A percentile compares a stretch with the other conserved stretches of the same genome.
Evolutionary conservation across 2,888 invertebrate genomes (phyloP).

Genomic region (Drosophila prostipennis): DNA sequence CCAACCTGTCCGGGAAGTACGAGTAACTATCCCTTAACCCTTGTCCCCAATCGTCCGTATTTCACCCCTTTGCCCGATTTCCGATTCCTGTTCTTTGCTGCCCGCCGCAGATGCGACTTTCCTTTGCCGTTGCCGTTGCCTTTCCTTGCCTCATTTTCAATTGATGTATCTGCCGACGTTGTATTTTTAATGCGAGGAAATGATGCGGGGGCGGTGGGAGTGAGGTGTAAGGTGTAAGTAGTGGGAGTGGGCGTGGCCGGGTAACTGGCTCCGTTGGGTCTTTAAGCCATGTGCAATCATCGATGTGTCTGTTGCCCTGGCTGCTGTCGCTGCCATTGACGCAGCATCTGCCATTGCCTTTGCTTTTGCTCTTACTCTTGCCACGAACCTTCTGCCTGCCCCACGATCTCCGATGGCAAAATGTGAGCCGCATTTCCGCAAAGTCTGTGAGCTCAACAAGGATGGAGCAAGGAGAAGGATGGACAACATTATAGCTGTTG

Average conservation of each 20-base stretch:
- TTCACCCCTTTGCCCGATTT: slow-evolving; percentile 2
- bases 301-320: slow-evolving; percentile 56
- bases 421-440: slow-evolving; percentile 55
- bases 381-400: slow-evolving; percentile 4
- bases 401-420: slow-evolving; percentile 53
- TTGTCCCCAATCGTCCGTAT: slow-evolving; percentile 1
- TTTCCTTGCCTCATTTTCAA: slow-evolving; percentile 60
- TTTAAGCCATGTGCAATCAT: slow-evolving; percentile 71
- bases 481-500: background rate
- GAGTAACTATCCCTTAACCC: slow-evolving; percentile 13
- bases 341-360: slow-evolving; percentile 30
- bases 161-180: slow-evolving; percentile 59
- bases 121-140: slow-evolving; percentile 1
- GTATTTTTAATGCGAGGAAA: slow-evolving; percentile 46
- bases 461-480: too few relatives aligned
- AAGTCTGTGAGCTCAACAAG: slow-evolving; percentile 25
- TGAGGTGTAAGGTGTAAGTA: background rate
- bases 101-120: slow-evolving; percentile 46
- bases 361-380: background rate
- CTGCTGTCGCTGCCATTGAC: slow-evolving; percentile 31
- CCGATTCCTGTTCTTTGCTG: slow-evolving; percentile 29
- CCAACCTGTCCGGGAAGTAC: slow-evolving; percentile 22
- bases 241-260: background rate
- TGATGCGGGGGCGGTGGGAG: background rate
- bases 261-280: slow-evolving; percentile 37